phyloP scores from a whole-genome alignment of 30 jellyfish, hydroid and myxozoan genomes.

The Aurelia sp. region DNA sequence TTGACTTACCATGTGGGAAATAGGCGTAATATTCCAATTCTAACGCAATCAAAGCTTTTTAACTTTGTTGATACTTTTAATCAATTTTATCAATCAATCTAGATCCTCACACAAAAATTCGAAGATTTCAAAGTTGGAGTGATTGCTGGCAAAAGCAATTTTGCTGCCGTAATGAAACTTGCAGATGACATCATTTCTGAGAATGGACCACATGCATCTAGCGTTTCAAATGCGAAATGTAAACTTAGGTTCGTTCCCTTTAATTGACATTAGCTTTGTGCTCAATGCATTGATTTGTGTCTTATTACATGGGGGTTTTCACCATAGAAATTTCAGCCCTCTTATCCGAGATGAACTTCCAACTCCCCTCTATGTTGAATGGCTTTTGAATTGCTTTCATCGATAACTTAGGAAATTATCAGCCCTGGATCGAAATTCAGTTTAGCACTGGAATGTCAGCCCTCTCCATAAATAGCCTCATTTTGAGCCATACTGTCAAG shows the following conservation, averaged over 20 bases:
- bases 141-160: constrained; percentile 49
- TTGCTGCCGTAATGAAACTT: constrained; percentile 32
- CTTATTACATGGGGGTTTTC: background rate
- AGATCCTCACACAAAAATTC: constrained; percentile 54
- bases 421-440: no score
- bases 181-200: constrained; percentile 55
- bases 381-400: no score
- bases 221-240: constrained; percentile 32
- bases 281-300: background rate
- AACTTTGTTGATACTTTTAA: background rate
- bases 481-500: no score
- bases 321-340: background rate
- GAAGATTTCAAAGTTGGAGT: constrained; percentile 63
- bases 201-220: constrained; percentile 58
- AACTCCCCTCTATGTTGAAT: no score
- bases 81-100: background rate
- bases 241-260: constrained; percentile 45
- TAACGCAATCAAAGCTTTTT: background rate
- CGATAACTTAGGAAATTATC: no score
- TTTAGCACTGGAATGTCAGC: no score
- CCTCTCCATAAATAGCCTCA: no score
- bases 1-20: no score
- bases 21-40: no score
- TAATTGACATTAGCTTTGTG: background rate
- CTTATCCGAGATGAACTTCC: background rate